A percentile compares a stretch with the other conserved stretches of the same genome.
These are phyloP conservation scores for Carettochelys insculpta DNA, from an alignment of 2,113 vertebrate genomes.

Conservation along the genomic window DNA sequence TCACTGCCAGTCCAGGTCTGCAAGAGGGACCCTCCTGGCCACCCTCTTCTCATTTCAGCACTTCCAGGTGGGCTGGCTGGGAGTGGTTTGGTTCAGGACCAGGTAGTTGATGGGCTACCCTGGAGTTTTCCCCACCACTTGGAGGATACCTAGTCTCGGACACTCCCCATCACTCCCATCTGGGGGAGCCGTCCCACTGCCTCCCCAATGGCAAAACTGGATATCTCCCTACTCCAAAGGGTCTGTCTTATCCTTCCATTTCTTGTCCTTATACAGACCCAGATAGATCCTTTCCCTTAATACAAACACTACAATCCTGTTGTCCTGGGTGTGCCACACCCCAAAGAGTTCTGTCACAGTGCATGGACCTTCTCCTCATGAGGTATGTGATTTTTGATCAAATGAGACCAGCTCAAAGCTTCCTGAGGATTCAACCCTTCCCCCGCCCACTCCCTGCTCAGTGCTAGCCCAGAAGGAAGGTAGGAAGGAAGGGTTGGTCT, in stretches of 20 bases:
- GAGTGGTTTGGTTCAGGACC: background rate
- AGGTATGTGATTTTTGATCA: background rate
- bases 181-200: background rate
- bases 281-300: background rate
- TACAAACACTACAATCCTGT: background rate
- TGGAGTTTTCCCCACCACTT: background rate
- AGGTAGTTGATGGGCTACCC: background rate
- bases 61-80: fast-evolving
- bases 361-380: background rate
- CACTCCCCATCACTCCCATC: background rate
- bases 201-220: background rate
- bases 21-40: background rate
- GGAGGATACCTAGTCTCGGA: background rate
- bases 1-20: background rate
- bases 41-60: background rate
- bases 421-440: background rate
- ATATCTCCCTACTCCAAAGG: background rate
- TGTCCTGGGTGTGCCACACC: background rate
- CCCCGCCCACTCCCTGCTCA: slow-evolving; percentile 55
- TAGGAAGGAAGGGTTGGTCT: slow-evolving; percentile 84
- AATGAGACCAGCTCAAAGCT: background rate
- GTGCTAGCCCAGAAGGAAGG: slow-evolving; percentile 74
- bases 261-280: background rate
- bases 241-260: background rate
- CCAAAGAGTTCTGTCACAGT: fast-evolving